These are phyloP conservation scores for Pseudomyrmex concolor DNA, from an alignment of 1,140 invertebrate genomes.

Conservation along the genomic window DNA sequence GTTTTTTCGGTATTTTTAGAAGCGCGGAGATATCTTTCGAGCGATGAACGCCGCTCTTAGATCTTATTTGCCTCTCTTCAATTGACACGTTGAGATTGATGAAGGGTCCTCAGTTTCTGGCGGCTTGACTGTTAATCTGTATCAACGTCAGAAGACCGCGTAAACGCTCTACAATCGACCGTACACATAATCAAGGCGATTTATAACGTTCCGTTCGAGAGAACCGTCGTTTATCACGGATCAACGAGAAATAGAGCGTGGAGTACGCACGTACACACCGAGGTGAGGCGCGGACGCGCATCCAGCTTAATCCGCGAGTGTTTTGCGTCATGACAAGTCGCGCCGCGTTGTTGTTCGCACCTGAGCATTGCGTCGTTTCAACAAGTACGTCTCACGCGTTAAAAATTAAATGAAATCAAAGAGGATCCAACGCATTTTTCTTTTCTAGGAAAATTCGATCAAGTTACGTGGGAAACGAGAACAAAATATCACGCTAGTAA, in stretches of 20 bases:
- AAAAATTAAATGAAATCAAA: not conserved
- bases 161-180: constrained; percentile 49
- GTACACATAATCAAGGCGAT: constrained; percentile 55
- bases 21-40: not conserved
- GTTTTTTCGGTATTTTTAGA: not conserved
- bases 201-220: constrained; percentile 55
- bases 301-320: constrained; percentile 46
- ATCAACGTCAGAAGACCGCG: constrained; percentile 51
- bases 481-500: too few species aligned
- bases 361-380: not conserved
- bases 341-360: constrained; percentile 32
- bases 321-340: constrained; percentile 37
- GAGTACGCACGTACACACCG: constrained; percentile 22
- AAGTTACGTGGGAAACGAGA: too few species aligned
- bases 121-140: constrained; percentile 49
- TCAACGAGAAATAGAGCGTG: constrained; percentile 52
- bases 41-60: not conserved
- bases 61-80: not conserved
- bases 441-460: not conserved
- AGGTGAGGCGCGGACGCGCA: constrained; percentile 24
- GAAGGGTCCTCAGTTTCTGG: constrained; percentile 34
- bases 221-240: constrained; percentile 52
- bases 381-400: not conserved
- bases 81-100: constrained; percentile 32
- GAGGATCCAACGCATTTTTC: not conserved